Conservation (phyloP, 2,113 vertebrate genomes). For the zebrafish (Danio rerio) region DNA sequence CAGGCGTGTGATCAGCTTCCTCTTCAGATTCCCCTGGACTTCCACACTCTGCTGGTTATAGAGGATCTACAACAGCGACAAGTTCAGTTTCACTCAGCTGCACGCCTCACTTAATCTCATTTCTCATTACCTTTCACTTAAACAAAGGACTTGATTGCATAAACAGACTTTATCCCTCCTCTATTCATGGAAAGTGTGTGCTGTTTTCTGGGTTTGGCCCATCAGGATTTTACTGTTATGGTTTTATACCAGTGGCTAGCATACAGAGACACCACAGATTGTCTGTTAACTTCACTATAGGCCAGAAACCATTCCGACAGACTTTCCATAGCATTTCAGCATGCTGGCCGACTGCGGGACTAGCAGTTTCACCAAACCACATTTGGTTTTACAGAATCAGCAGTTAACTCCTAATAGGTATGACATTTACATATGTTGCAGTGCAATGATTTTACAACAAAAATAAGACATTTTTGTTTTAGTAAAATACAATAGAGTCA, state of each 20-base stretch:
- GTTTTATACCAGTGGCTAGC: conserved; percentile 40
- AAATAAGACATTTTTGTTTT: too few relatives aligned
- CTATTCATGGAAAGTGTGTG: conserved; percentile 15
- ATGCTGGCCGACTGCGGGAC: conserved; percentile 4
- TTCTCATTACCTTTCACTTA: not conserved
- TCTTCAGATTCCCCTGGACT: conserved; percentile 87
- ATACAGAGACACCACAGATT: conserved; percentile 32
- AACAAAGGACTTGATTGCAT: conserved; percentile 7
- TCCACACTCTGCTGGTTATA: conserved; percentile 95
- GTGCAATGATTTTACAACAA: not conserved
- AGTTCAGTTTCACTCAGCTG: conserved; percentile 2
- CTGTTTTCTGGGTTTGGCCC: conserved; percentile 17
- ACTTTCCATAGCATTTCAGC: conserved; percentile 26
- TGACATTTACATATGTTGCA: not conserved
- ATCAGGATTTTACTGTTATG: conserved; percentile 29
- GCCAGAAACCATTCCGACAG: conserved; percentile 35
- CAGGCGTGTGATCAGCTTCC: conserved; percentile 89
- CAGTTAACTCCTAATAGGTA: not conserved
- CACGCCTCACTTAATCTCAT: conserved; percentile 2
- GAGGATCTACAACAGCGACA: conserved; percentile 81
- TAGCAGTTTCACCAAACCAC: conserved; percentile 26
- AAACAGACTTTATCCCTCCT: conserved; percentile 6
- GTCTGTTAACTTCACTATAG: conserved; percentile 14
- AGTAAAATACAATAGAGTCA: too few relatives aligned
- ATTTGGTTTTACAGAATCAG: not conserved